Evolutionary conservation across 1,140 invertebrate genomes (phyloP), one percentile per base, ranked within the genome.

Genomic region (Aradophagus sp.): DNA sequence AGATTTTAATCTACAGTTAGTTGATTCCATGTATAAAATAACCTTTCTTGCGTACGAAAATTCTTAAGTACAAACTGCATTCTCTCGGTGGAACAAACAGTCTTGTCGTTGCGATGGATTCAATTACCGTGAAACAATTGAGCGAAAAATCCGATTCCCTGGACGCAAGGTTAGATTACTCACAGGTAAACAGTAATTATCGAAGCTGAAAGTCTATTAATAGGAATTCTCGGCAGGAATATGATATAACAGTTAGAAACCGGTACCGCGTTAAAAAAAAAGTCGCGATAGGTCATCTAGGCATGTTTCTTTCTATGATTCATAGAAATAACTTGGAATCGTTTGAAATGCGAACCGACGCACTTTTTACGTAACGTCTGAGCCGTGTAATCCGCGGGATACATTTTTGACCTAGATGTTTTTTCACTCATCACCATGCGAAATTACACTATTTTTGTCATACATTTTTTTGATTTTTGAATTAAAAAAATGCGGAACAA

Each of bases 131-230:
- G 50, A 41, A 56, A 48, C 39, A 42, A 50, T 56, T 55, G 20
- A 32, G 15, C 31, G 26, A 36, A 58, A 52, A 56, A 50, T 48
- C 10, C 15, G 5, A 55, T 32, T 50, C 10, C 10, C n/a, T 7
- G 1, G 11, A 20, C 13, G 44, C 63, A 68, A 68, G 63, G 63
- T 35, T 59, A 47, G 1, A 68, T 68, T 68, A 23, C 19, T 45
- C 31, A 52, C n/a, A 47, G 17, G 39, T 47, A 68, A 68, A 68
- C 47, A 68, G 55, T 39, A 59, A 59, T 67, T 68, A 68, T 47
- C 14, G n/a, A n/a, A n/a, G 26, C 38, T 44, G 41, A 41, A 47
- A 23, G 26, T 17, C 65, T 68, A 68, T 68, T 68, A 68, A 68
- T 59, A 68, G 53, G 8, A 16, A 5, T 32, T 36, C n/a, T 10